A percentile compares a stretch with the other conserved stretches of the same genome.
These are phyloP conservation scores for Monomorium pharaonis DNA, from an alignment of 1,140 invertebrate species.

Conservation along the genomic window DNA sequence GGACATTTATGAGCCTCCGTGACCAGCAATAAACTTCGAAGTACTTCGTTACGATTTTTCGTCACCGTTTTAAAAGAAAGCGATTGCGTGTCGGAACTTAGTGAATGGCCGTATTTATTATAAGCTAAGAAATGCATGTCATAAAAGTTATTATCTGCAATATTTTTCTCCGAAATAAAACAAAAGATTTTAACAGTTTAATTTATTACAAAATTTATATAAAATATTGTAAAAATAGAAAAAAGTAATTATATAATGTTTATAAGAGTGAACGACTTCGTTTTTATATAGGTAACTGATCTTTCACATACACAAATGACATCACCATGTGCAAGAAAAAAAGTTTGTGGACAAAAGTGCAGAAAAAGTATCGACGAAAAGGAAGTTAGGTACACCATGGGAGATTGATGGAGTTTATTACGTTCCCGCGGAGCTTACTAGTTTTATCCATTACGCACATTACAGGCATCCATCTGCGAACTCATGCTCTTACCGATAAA, in stretches of 20 bases:
- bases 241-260: background rate
- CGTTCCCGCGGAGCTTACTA: constrained; percentile 71
- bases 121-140: background rate
- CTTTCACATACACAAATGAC: background rate
- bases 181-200: background rate
- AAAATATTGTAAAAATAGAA: background rate
- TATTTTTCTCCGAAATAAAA: background rate
- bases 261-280: background rate
- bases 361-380: constrained; percentile 51
- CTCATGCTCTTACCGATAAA: constrained; percentile 32
- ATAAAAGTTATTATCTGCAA: background rate
- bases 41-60: constrained; percentile 8
- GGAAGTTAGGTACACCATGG: constrained; percentile 63
- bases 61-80: background rate
- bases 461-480: constrained; percentile 34
- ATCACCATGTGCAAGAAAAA: background rate
- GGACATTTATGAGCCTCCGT: constrained; percentile 3
- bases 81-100: background rate
- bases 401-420: constrained; percentile 75
- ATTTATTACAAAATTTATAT: background rate
- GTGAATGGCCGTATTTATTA: background rate
- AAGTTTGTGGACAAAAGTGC: background rate
- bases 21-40: constrained; percentile 23
- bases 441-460: constrained; percentile 74
- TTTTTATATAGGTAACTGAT: constrained; percentile 5